These are phyloP conservation scores for Rhinolophus sinicus DNA, from an alignment of 2,113 vertebrate species.

Conservation along the genomic window DNA sequence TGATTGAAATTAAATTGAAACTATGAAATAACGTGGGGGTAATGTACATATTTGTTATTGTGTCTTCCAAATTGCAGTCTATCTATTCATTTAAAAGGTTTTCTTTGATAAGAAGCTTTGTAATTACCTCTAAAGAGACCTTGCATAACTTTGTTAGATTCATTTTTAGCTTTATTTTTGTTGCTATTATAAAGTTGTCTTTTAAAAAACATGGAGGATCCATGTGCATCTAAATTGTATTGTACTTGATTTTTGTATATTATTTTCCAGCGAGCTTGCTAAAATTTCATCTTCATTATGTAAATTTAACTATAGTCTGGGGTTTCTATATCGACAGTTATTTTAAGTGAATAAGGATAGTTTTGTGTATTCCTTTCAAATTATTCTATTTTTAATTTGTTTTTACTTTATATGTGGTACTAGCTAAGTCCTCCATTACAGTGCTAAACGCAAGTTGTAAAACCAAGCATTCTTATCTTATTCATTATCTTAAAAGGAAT, in stretches of 20 bases:
- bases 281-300: not conserved
- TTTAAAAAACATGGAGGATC: not conserved
- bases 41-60: not conserved
- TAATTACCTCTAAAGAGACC: not conserved
- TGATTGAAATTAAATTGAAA: constrained; percentile 7
- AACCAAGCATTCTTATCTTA: not conserved
- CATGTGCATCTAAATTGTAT: not conserved
- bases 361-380: not conserved
- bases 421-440: not conserved
- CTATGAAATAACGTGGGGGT: constrained; percentile 1
- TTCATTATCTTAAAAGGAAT: not conserved
- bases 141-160: not conserved
- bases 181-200: not conserved
- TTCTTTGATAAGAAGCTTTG: constrained; percentile 26
- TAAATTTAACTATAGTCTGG: not conserved
- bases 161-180: not conserved
- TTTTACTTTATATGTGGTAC: not conserved
- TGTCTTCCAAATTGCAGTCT: not conserved
- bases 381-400: not conserved
- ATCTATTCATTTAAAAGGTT: not conserved
- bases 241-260: not conserved
- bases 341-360: not conserved
- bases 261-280: not conserved
- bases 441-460: not conserved
- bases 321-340: not conserved